These are phyloP conservation scores for Meiosimyza decipiens DNA, from an alignment of 2,888 invertebrate genomes.

Conservation along the genomic window DNA sequence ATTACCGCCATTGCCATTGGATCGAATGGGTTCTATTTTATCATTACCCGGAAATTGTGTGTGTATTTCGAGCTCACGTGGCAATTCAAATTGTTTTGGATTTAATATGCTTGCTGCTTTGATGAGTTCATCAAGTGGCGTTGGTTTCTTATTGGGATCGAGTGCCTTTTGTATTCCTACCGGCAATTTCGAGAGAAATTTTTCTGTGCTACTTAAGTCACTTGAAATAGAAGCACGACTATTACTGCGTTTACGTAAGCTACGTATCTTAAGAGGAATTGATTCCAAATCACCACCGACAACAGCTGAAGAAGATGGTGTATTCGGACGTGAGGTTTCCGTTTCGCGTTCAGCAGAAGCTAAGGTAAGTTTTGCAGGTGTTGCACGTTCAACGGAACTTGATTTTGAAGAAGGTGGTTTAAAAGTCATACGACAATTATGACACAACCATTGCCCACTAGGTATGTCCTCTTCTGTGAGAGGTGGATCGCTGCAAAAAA, in stretches of 20 bases:
- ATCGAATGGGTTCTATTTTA: slow-evolving; percentile 68
- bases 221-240: slow-evolving; percentile 58
- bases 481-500: slow-evolving; percentile 83
- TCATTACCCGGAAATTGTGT: slow-evolving; percentile 85
- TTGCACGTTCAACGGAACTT: slow-evolving; percentile 66
- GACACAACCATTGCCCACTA: slow-evolving; percentile 91
- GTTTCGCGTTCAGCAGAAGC: slow-evolving; percentile 31
- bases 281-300: slow-evolving; percentile 53
- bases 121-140: slow-evolving; percentile 82
- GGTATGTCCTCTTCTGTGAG: slow-evolving; percentile 90
- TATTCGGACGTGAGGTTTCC: slow-evolving; percentile 62
- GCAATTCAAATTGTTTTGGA: slow-evolving; percentile 90
- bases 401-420: slow-evolving; percentile 64
- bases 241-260: slow-evolving; percentile 64
- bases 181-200: slow-evolving; percentile 58
- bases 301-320: slow-evolving; percentile 50
- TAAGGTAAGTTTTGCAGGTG: slow-evolving; percentile 33
- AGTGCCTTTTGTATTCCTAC: slow-evolving; percentile 60
- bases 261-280: slow-evolving; percentile 67
- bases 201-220: slow-evolving; percentile 61
- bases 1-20: slow-evolving; percentile 57
- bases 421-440: slow-evolving; percentile 74
- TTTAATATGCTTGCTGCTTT: slow-evolving; percentile 86
- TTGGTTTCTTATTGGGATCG: slow-evolving; percentile 66
- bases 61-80: slow-evolving; percentile 81